Evolutionary conservation across 1,140 invertebrate species (phyloP), one percentile per base, ranked within the genome.

Genomic region (Sycophila sp.): DNA sequence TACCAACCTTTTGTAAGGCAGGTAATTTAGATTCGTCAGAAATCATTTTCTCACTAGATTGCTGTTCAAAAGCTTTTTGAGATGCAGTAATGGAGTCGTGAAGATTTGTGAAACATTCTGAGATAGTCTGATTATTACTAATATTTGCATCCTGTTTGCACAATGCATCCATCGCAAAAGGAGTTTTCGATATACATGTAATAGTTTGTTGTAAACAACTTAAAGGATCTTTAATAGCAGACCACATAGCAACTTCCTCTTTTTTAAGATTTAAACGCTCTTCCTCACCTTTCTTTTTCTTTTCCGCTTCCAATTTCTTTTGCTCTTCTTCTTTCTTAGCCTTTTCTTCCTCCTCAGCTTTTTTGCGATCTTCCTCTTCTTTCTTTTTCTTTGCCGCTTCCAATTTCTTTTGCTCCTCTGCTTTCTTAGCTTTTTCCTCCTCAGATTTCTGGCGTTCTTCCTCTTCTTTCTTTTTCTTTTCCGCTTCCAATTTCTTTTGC

Each of bases 91-190:
- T n/a, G n/a, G n/a, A n/a, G n/a, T n/a, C n/a, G n/a, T n/a, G n/a
- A n/a, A n/a, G n/a, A n/a, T n/a, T n/a, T n/a, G n/a, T n/a, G n/a
- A n/a, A n/a, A n/a, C n/a, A n/a, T n/a, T n/a, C n/a, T n/a, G n/a
- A n/a, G n/a, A n/a, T n/a, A n/a, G n/a, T n/a, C n/a, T n/a, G n/a
- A n/a, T n/a, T n/a, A n/a, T n/a, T n/a, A n/a, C n/a, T n/a, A n/a
- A n/a, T n/a, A n/a, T n/a, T n/a, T n/a, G n/a, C n/a, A n/a, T n/a
- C n/a, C n/a, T n/a, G n/a, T n/a, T n/a, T n/a, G n/a, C n/a, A n/a
- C n/a, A n/a, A n/a, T 2, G 42, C 4, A 22, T 47, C 19, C 13
- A 47, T 28, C 85, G 80, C 17, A 84, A 83, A 11, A 89, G 73
- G 5, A 69, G 73, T 4, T 78, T 81, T 5, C 84, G 76, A 2